Percentiles rank a stretch among this genome's conserved stretches.
These are phyloP conservation scores for Murina feae DNA, from an alignment of 2,113 vertebrate species.

Conservation along the genomic window DNA sequence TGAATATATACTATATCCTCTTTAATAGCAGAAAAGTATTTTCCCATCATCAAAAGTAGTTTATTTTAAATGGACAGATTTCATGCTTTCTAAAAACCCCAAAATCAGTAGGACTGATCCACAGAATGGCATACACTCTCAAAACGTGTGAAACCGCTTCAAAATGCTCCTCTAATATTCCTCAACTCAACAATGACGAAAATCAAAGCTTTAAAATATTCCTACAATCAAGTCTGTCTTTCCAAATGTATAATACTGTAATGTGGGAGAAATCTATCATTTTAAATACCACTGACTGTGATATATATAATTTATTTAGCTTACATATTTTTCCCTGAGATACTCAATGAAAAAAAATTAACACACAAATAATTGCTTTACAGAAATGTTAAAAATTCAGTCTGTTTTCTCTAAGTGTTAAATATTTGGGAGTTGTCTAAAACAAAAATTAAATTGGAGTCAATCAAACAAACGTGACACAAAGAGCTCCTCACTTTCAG, in stretches of 20 bases:
- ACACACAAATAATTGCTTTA: neutral
- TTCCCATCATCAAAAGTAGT: conserved; percentile 16
- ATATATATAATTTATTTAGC: neutral
- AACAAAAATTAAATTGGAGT: conserved; percentile 22
- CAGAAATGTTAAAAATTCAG: neutral
- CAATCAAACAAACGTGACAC: neutral
- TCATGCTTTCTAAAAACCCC: neutral
- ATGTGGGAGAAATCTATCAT: neutral
- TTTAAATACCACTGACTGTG: neutral
- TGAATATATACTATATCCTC: neutral
- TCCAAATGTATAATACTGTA: neutral
- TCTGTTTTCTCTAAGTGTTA: neutral
- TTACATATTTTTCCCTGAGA: neutral
- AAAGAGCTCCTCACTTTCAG: neutral
- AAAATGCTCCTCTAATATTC: neutral
- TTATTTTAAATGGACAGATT: conserved; percentile 13
- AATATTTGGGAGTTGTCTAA: neutral
- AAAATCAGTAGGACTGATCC: neutral
- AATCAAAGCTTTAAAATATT: neutral
- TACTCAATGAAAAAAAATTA: neutral
- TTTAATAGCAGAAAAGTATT: neutral
- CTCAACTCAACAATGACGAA: neutral
- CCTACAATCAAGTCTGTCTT: neutral
- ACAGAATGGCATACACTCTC: conserved; percentile 2
- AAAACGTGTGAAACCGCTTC: neutral